Evolutionary conservation across 2,797 vertebrate species (phyloP), one percentile per base, ranked within the genome.

Genomic region (Neosilurus mollespiculum): DNA sequence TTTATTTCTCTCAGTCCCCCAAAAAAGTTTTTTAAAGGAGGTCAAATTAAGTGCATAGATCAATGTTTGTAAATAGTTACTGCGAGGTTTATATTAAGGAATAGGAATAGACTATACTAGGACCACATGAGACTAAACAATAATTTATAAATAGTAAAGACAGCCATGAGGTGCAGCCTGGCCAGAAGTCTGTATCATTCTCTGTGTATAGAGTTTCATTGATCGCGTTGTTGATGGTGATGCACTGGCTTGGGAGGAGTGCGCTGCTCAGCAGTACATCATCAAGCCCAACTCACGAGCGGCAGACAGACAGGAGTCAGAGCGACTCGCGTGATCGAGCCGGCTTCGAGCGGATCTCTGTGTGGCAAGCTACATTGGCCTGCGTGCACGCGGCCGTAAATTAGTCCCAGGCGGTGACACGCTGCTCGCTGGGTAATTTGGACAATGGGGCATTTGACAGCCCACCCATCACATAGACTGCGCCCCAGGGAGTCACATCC

Each of bases 391-490:
- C 84, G 72, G 80, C 92, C 86, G 90, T 94, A 95, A 96, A 96
- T 95, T 93, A 94, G 95, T 96, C 94, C 92, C 93, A 95, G 86
- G 90, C 87, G 91, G 93, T 92, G 94, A 94, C 94, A 92, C 90
- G 88, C 90, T 91, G 90, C 94, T 93, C 91, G 92, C 92, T 87
- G 93, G 90, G 89, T 95, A 92, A 92, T 96, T 96, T 97, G 94
- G 95, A 96, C 93, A 94, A 92, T 93, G 91, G 95, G 93, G 94
- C 93, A 2, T 97, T 96, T 96, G 96, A 96, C 96, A 97, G 95
- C 95, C 94, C 90, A 94, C 94, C 93, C 89, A 92, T 96, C 96
- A 96, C 83, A 77, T 84, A 81, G 88, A 93, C 90, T 83, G 87
- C 90, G 88, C 93, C 94, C 95, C 82, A 85, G 93, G 93, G 95